Conservation (phyloP, 2,113 vertebrate species). For the Myanophis thanlyinensis region DNA sequence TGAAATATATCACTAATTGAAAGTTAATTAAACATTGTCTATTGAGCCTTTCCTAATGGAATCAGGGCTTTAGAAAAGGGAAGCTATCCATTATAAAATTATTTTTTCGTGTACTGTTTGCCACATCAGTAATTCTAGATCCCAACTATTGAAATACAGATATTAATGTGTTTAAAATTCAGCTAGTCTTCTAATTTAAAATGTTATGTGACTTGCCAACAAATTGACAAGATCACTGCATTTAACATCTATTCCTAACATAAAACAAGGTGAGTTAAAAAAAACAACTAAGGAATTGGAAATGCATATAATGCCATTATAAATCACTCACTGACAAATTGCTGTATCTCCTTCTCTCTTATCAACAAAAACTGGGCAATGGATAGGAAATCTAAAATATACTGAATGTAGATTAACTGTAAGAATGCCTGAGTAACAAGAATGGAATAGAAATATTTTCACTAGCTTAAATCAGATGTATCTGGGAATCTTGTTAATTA, state of each 20-base stretch:
- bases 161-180: constrained; percentile 69
- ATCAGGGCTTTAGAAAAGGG: constrained; percentile 27
- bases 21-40: neutral
- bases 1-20: neutral
- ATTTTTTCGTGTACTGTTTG: constrained; percentile 49
- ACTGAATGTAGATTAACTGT: neutral
- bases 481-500: neutral
- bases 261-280: constrained; percentile 51
- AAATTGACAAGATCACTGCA: constrained; percentile 65
- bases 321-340: constrained; percentile 51
- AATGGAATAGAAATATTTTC: neutral
- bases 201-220: constrained; percentile 58
- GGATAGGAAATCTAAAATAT: constrained; percentile 13
- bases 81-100: constrained; percentile 8
- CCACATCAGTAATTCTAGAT: constrained; percentile 58
- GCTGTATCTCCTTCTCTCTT: constrained; percentile 18
- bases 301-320: constrained; percentile 63
- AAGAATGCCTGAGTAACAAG: neutral
- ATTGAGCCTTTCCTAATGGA: neutral
- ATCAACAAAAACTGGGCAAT: neutral
- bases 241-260: constrained; percentile 74
- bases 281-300: constrained; percentile 65
- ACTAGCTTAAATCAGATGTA: neutral
- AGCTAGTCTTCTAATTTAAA: constrained; percentile 66
- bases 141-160: constrained; percentile 49